Base-by-base conservation (phyloP, 1,140 invertebrate genomes). In the Penaeus vannamei region DNA sequence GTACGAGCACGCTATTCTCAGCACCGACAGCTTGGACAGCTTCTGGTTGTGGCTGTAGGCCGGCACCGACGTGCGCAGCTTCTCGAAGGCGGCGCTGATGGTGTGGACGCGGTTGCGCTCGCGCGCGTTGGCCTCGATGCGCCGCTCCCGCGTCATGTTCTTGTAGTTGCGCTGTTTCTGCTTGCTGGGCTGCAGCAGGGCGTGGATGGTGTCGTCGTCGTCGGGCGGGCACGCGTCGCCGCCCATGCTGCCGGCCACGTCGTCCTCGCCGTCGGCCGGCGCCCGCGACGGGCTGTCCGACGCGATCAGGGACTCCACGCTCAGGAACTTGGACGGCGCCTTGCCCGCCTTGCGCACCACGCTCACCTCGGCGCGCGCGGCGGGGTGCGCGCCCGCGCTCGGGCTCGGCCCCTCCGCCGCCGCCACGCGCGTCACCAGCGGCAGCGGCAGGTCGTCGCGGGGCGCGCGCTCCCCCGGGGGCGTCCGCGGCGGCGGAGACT, bases 41-140 rank as follows among this genome's bases (percentile, higher is more conserved):
- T 98, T 98, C 92, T 98, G 97, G 92, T 97, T 97, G 93, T 97
- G 96, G 10, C 97, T 97, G 92, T 98, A 98, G 0, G 97, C 95
- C 0, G 98, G 98, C 22, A 99, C 96, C 0, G 97, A 94, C 62
- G 94, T 94, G 61, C 97, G 94, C 1, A 99, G 93, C 0, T 96
- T 98, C 85, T 99, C 97, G 93, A 98, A 99, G 0, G 97, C 97
- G 0, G 97, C 97, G 92, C 97, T 98, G 90, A 99, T 98, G 0
- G 97, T 98, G 93, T 99, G 98, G 1, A 99, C 98, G 69, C 98
- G 94, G 17, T 97, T 98, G 61, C 98, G 93, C 93, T 99, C 98
- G 2, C 98, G 94, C 0, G 97, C 98, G 92, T 99, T 99, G 0
- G 98, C 98, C 93, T 99, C 97, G 92, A 98, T 98, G 59, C 97